phyloP scores from a whole-genome alignment of 2,888 invertebrate species.

The Pseudolycoriella hygida region DNA sequence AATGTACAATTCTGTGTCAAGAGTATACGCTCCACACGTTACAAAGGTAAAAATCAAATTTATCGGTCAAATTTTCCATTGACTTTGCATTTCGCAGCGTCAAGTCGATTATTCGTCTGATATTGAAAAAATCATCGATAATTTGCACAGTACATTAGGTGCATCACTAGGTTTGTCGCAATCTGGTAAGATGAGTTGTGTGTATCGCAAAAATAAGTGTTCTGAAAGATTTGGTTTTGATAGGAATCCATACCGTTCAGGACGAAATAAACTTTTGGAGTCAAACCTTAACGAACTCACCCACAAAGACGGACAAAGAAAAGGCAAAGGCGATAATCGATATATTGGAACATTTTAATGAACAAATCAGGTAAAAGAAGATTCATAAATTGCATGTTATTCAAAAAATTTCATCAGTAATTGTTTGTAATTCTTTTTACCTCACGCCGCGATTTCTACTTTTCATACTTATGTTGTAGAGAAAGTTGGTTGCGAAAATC shows the following conservation, averaged over 20 bases:
- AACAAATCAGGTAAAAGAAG: conserved; percentile 22
- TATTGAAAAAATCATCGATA: conserved; percentile 25
- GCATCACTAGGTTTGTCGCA: conserved; percentile 26
- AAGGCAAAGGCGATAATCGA: conserved; percentile 24
- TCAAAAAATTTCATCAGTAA: no score
- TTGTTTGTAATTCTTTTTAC: no score
- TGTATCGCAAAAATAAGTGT: not conserved
- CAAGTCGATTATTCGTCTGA: conserved; percentile 25
- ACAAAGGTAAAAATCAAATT: conserved; percentile 19
- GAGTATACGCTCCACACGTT: conserved; percentile 27
- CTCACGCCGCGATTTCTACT: no score
- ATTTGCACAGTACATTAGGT: conserved; percentile 26
- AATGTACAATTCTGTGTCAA: conserved; percentile 31
- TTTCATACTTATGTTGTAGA: no score
- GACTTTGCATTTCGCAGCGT: not conserved
- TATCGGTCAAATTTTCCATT: no score
- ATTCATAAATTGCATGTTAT: no score
- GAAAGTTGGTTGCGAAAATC: no score
- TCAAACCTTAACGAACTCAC: conserved; percentile 21
- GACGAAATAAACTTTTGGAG: conserved; percentile 29
- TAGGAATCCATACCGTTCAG: conserved; percentile 23
- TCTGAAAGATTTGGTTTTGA: not conserved
- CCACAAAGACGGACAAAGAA: conserved; percentile 25
- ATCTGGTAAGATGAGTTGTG: conserved; percentile 19
- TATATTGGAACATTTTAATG: conserved; percentile 22